Evolutionary conservation across 2,888 invertebrate genomes (phyloP).

Genomic region (Idaea biselata): DNA sequence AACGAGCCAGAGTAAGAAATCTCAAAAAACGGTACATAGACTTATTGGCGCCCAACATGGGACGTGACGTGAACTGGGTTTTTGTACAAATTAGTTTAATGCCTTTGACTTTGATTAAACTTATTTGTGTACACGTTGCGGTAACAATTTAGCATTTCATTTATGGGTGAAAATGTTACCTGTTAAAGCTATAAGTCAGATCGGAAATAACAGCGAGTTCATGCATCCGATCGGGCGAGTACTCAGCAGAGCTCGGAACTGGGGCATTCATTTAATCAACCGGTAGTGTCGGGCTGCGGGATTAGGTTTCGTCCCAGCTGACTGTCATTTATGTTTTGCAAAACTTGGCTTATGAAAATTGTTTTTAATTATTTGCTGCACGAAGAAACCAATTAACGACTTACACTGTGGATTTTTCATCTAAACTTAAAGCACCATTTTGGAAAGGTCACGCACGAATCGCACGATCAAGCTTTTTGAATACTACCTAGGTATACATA

Average conservation of each 20-base stretch:
- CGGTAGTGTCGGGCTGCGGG: slow-evolving; percentile 26
- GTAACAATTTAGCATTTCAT: slow-evolving; percentile 8
- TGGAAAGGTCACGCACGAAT: too few relatives aligned
- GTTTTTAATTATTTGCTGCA: not conserved
- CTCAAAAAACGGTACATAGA: slow-evolving; percentile 18
- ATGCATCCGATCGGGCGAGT: slow-evolving; percentile 30
- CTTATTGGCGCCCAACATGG: slow-evolving; percentile 34
- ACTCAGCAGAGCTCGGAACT: slow-evolving; percentile 31
- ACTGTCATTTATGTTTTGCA: not conserved
- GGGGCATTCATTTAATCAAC: slow-evolving; percentile 36
- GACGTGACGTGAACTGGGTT: not conserved
- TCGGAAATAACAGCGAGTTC: slow-evolving; percentile 37
- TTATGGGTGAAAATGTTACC: not conserved
- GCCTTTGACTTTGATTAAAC: not conserved
- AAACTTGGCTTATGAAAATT: not conserved
- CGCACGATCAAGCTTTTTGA: too few relatives aligned
- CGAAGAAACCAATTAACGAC: too few relatives aligned
- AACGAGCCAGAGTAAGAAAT: slow-evolving; percentile 16
- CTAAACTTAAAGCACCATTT: too few relatives aligned
- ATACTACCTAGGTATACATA: too few relatives aligned
- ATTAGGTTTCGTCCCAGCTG: slow-evolving; percentile 14
- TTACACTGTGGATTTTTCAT: too few relatives aligned
- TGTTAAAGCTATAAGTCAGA: slow-evolving; percentile 7
- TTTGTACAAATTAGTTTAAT: slow-evolving; percentile 4
- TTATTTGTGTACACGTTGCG: slow-evolving; percentile 7